These are phyloP conservation scores for Ectemnius lituratus DNA, from an alignment of 2,888 invertebrate genomes.

Conservation along the genomic window DNA sequence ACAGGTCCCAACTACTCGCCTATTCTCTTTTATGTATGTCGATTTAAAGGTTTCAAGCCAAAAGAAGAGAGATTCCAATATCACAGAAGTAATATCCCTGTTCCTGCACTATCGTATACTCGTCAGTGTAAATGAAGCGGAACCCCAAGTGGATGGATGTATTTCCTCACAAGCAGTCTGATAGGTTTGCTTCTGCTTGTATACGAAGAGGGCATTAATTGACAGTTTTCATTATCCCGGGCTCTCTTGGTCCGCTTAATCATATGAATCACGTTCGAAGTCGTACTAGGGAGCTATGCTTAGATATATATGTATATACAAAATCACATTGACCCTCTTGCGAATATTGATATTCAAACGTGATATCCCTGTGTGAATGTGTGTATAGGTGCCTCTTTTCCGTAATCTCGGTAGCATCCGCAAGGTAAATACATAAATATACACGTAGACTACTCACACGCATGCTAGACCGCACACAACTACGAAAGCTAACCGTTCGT, in stretches of 20 bases:
- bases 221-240: conserved; percentile 44
- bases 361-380: no score
- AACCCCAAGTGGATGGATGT: conserved; percentile 36
- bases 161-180: conserved; percentile 23
- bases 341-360: conserved; percentile 10
- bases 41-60: neutral
- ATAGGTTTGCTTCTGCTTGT: conserved; percentile 5
- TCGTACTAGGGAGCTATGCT: conserved; percentile 47
- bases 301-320: conserved; percentile 61
- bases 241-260: conserved; percentile 38
- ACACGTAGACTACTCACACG: conserved; percentile 37
- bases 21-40: no score
- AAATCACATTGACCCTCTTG: conserved; percentile 53
- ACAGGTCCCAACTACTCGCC: neutral
- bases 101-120: conserved; percentile 29
- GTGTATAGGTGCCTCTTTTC: neutral
- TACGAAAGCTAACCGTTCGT: conserved; percentile 21
- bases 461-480: conserved; percentile 25
- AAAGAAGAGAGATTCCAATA: conserved; percentile 63
- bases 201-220: conserved; percentile 45
- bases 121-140: conserved; percentile 31
- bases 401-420: conserved; percentile 37
- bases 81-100: conserved; percentile 65
- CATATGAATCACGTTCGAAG: conserved; percentile 32
- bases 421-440: conserved; percentile 40